Evolutionary conservation across 1,140 invertebrate species (phyloP).

Genomic region (Metaphire vulgaris): DNA sequence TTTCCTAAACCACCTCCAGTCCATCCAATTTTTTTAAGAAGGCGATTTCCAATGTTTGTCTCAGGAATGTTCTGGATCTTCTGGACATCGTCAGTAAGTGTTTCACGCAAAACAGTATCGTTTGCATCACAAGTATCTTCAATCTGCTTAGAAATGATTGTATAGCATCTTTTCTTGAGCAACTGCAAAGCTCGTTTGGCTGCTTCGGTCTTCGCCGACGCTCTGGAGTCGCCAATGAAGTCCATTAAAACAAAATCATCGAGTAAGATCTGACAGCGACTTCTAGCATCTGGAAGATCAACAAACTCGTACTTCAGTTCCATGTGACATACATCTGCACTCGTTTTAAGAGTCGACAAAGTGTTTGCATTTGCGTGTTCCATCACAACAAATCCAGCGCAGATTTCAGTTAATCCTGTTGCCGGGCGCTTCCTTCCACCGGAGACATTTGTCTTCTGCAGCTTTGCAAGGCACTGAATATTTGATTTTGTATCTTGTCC

Average conservation of each 20-base stretch:
- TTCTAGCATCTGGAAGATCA: slow-evolving; percentile 3
- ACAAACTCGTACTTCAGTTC: slow-evolving; percentile 32
- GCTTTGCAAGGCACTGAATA: background rate
- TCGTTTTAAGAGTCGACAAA: slow-evolving; percentile 30
- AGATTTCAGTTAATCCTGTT: background rate
- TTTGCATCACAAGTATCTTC: slow-evolving; percentile 35
- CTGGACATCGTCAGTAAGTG: slow-evolving; percentile 54
- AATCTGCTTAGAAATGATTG: slow-evolving; percentile 59
- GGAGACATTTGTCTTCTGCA: background rate
- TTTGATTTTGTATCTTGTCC: background rate
- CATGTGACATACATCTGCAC: slow-evolving; percentile 37
- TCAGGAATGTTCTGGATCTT: slow-evolving; percentile 68
- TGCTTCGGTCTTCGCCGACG: slow-evolving; percentile 34
- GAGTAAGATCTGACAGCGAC: slow-evolving; percentile 35
- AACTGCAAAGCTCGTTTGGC: slow-evolving; percentile 34
- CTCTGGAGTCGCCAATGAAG: slow-evolving; percentile 27
- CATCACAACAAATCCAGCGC: background rate
- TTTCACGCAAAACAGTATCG: slow-evolving; percentile 35
- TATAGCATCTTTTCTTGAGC: slow-evolving; percentile 39
- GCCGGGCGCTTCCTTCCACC: background rate
- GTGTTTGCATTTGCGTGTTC: slow-evolving; percentile 19
- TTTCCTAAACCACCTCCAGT: slow-evolving; percentile 68
- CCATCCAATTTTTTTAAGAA: slow-evolving; percentile 76
- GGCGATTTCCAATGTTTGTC: slow-evolving; percentile 60
- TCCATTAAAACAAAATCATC: slow-evolving; percentile 34